phyloP scores from a whole-genome alignment of 2,888 invertebrate genomes.

The Eugnorisma glareosa region DNA sequence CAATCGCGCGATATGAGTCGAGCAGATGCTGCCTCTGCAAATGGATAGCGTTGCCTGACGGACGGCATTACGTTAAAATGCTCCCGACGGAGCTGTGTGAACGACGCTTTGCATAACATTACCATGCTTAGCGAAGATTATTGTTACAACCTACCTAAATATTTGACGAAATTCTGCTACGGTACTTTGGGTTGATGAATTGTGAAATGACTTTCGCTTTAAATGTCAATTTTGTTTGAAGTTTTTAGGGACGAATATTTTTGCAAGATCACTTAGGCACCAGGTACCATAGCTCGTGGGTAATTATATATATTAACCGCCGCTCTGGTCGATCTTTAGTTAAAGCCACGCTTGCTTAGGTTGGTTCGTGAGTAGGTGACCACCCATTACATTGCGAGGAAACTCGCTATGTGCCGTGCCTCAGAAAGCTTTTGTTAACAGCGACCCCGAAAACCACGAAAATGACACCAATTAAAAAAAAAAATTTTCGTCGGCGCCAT shows the following conservation, averaged over 20 bases:
- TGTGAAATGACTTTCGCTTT: constrained; percentile 11
- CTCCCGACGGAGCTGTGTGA: constrained; percentile 46
- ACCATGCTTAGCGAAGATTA: constrained; percentile 60
- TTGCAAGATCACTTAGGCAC: neutral
- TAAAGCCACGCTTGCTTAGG: no score
- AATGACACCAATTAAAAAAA: no score
- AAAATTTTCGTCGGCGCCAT: no score
- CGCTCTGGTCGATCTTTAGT: no score
- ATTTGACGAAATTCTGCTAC: constrained; percentile 26
- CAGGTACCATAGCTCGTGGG: neutral
- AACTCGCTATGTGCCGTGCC: no score
- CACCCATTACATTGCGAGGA: no score
- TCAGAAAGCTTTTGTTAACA: no score
- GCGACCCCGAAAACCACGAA: no score
- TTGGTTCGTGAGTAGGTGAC: no score
- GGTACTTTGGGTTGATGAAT: constrained; percentile 45
- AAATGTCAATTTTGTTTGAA: constrained; percentile 27
- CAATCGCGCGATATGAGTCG: constrained; percentile 76
- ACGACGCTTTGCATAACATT: constrained; percentile 62
- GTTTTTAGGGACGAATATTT: constrained; percentile 15
- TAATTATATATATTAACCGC: no score
- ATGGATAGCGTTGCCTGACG: constrained; percentile 65
- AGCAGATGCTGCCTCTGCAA: constrained; percentile 76
- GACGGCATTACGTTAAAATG: constrained; percentile 51
- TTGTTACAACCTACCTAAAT: constrained; percentile 47